Percentiles rank a stretch among this genome's conserved stretches.
phyloP scores from a whole-genome alignment of 2,888 invertebrate genomes.

The Habroteleia sp. region DNA sequence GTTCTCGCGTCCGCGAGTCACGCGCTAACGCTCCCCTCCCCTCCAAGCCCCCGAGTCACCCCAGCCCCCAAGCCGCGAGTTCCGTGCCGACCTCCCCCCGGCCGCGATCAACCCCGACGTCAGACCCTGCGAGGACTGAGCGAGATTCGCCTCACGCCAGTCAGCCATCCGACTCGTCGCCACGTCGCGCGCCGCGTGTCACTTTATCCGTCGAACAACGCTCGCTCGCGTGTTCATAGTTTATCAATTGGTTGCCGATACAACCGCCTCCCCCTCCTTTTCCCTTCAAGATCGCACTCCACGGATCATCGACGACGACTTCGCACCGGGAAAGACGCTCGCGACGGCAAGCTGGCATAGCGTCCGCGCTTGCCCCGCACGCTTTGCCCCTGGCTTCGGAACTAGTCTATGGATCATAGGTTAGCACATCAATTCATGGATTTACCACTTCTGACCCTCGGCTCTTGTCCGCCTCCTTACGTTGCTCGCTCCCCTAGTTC shows the following conservation, averaged over 20 bases:
- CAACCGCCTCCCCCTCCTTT: slow-evolving; percentile 17
- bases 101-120: slow-evolving; percentile 73
- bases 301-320: slow-evolving; percentile 24
- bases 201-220: slow-evolving; percentile 57
- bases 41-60: slow-evolving; percentile 29
- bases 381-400: slow-evolving; percentile 67
- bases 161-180: slow-evolving; percentile 79
- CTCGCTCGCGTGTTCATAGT: slow-evolving; percentile 58
- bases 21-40: slow-evolving; percentile 50
- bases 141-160: slow-evolving; percentile 78
- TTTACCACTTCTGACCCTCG: slow-evolving; percentile 37
- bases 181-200: slow-evolving; percentile 76
- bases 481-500: not conserved
- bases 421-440: slow-evolving; percentile 69
- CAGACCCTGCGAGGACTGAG: slow-evolving; percentile 73
- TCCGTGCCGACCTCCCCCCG: slow-evolving; percentile 49
- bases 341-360: slow-evolving; percentile 41
- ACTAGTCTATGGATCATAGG: slow-evolving; percentile 79
- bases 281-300: slow-evolving; percentile 14
- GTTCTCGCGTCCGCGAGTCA: slow-evolving; percentile 72
- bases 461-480: slow-evolving; percentile 21
- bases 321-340: slow-evolving; percentile 24
- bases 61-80: slow-evolving; percentile 29
- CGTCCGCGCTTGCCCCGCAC: slow-evolving; percentile 39
- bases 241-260: slow-evolving; percentile 30